These are phyloP conservation scores for Helobdella robusta DNA, from an alignment of 2,888 invertebrate genomes.

Conservation along the genomic window DNA sequence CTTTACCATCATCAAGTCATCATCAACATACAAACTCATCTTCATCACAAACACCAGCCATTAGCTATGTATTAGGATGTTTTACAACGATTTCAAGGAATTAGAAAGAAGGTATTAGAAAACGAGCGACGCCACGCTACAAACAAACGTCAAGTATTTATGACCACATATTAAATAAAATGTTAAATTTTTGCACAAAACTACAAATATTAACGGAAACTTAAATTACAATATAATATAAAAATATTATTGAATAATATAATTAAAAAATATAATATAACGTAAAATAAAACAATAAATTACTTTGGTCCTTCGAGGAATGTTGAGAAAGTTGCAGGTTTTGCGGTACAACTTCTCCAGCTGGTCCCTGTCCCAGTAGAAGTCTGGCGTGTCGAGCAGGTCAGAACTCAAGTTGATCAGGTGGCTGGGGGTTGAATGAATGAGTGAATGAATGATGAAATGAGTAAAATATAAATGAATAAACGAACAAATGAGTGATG, in stretches of 20 bases:
- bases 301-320: constrained; percentile 71
- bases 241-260: not conserved
- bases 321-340: constrained; percentile 73
- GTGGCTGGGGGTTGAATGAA: constrained; percentile 53
- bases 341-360: constrained; percentile 74
- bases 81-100: too few relatives aligned
- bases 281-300: not conserved
- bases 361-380: constrained; percentile 91
- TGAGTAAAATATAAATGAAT: not conserved
- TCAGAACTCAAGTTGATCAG: constrained; percentile 85
- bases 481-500: not conserved
- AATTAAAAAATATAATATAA: not conserved
- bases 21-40: too few relatives aligned
- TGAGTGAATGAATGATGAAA: not conserved
- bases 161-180: too few relatives aligned
- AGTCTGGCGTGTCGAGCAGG: constrained; percentile 85
- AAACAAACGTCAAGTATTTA: too few relatives aligned
- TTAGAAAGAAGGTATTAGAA: too few relatives aligned
- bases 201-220: not conserved
- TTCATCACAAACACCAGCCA: too few relatives aligned
- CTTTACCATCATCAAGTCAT: too few relatives aligned
- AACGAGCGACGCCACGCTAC: too few relatives aligned
- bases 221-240: not conserved
- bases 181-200: too few relatives aligned
- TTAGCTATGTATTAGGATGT: too few relatives aligned